Evolutionary conservation across 2,113 vertebrate species (phyloP).

Genomic region (Gambusia affinis): DNA sequence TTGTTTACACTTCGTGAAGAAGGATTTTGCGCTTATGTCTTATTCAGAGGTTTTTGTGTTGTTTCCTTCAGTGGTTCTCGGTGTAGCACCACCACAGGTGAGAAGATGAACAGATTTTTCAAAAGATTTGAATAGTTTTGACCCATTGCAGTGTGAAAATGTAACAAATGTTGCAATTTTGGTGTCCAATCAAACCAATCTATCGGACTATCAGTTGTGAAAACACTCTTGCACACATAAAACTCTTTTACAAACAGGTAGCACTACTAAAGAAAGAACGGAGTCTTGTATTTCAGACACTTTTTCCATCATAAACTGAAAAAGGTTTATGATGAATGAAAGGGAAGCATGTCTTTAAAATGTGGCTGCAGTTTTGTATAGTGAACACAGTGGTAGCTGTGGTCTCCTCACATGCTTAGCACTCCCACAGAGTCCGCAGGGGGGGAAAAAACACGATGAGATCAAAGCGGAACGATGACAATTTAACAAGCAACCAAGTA

Average conservation of each 20-base stretch:
- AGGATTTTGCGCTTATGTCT: too few species aligned
- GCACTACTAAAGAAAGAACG: not conserved
- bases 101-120: too few species aligned
- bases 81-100: too few species aligned
- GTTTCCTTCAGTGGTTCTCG: too few species aligned
- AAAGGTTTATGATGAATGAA: not conserved
- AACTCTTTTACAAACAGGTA: not conserved
- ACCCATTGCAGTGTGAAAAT: too few species aligned
- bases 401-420: not conserved
- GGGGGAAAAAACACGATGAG: not conserved
- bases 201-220: too few species aligned
- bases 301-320: not conserved
- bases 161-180: too few species aligned
- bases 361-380: not conserved
- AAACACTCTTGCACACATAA: not conserved
- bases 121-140: too few species aligned
- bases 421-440: not conserved
- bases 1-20: too few species aligned
- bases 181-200: too few species aligned
- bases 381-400: conserved; percentile 20
- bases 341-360: not conserved
- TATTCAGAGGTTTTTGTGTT: too few species aligned
- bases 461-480: not conserved
- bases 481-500: not conserved
- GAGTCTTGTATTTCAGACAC: conserved; percentile 1